Conservation (phyloP, 2,113 vertebrate species). For the Rhizomys pruinosus region DNA sequence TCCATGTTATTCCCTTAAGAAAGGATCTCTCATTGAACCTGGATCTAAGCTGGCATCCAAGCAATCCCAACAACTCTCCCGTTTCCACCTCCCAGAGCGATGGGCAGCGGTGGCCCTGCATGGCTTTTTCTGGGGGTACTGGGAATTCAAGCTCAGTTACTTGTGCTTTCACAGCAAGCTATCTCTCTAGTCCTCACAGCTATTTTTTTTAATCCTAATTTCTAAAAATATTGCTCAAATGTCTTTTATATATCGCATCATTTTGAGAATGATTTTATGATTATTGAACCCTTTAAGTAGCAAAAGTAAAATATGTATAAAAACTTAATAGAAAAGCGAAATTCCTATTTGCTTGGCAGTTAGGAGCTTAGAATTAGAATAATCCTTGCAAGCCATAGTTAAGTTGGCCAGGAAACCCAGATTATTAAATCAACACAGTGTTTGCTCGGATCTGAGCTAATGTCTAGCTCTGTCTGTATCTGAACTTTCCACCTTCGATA, state of each 20-base stretch:
- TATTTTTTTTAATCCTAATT: background rate
- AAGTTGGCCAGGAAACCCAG: conserved; percentile 19
- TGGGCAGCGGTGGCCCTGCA: too few relatives aligned
- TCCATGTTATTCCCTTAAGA: background rate
- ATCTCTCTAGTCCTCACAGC: too few relatives aligned
- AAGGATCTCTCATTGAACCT: background rate
- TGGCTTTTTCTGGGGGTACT: too few relatives aligned
- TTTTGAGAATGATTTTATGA: conserved; percentile 39
- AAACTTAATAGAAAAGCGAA: background rate
- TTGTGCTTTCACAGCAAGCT: too few relatives aligned
- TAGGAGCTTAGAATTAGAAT: background rate
- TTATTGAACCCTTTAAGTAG: conserved; percentile 22
- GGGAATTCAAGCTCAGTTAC: too few relatives aligned
- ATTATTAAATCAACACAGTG: background rate
- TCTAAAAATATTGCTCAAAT: conserved; percentile 17
- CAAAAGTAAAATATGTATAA: conserved; percentile 49
- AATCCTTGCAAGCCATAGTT: conserved; percentile 23
- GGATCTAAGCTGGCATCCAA: background rate
- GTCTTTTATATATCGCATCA: background rate
- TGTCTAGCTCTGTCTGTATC: background rate
- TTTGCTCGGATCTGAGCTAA: background rate
- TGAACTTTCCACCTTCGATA: conserved; percentile 30
- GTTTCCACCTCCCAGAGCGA: too few relatives aligned
- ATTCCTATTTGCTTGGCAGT: conserved; percentile 19
- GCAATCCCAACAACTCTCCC: too few relatives aligned